Evolutionary conservation across 2,113 vertebrate genomes (phyloP).

Genomic region (Lagopus leucura): DNA sequence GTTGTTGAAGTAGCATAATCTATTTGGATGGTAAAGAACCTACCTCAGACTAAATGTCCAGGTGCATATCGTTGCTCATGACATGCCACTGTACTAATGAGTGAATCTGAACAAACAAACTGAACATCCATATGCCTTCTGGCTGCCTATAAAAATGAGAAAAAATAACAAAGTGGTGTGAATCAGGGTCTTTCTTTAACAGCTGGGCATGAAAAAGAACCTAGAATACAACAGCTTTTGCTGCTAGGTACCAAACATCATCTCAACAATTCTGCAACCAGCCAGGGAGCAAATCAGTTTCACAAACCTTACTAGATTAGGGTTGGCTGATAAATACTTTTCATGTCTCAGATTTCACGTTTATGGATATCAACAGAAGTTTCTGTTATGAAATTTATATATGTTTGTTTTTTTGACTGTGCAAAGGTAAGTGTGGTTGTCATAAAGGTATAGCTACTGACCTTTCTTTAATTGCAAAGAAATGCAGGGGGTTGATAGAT

Average conservation of each 20-base stretch:
- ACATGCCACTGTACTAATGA: constrained; percentile 26
- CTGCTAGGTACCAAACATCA: constrained; percentile 43
- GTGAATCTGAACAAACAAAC: constrained; percentile 57
- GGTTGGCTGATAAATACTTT: constrained; percentile 29
- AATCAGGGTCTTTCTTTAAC: constrained; percentile 42
- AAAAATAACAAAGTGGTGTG: constrained; percentile 46
- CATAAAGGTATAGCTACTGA: constrained; percentile 17
- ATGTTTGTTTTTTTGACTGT: constrained; percentile 35
- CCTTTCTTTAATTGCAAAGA: constrained; percentile 66
- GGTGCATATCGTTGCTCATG: constrained; percentile 24
- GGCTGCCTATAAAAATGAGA: constrained; percentile 51
- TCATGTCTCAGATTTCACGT: neutral
- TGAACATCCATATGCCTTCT: constrained; percentile 56
- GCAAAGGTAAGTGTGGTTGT: constrained; percentile 33
- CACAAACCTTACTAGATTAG: constrained; percentile 39
- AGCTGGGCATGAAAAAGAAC: constrained; percentile 1
- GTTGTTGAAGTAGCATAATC: neutral
- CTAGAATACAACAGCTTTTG: neutral
- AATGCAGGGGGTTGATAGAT: constrained; percentile 44
- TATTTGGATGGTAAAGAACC: constrained; percentile 8
- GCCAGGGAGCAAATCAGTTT: neutral
- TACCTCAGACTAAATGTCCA: constrained; percentile 19
- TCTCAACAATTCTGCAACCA: constrained; percentile 3
- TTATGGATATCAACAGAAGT: constrained; percentile 27
- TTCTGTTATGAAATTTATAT: constrained; percentile 49